Base-by-base conservation (phyloP, 2,888 invertebrate species). In the Chaetogeoica ovagalla region DNA sequence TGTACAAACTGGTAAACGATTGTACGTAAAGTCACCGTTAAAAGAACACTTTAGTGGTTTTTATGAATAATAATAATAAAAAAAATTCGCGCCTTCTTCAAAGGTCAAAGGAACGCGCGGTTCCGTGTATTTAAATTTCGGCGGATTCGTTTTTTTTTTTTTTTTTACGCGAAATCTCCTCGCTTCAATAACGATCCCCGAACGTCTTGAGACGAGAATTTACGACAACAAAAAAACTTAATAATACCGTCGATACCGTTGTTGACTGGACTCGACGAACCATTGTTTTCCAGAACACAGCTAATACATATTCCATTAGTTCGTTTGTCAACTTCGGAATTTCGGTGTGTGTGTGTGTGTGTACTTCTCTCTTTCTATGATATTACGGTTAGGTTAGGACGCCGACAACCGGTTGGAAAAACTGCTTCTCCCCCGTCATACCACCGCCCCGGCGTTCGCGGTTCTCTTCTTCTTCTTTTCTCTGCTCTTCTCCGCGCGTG, bases 271-370 rank as follows among this genome's bases (percentile, higher is more conserved):
- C 23, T 65, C 43, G 21, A 57, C 43, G 21, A 57, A 65, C 79
- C 79, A 79, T 79, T 79, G 79, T 79, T 30, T 30, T 79, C 39
- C 60, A 62, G n/a, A n/a, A 59, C 30, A n/a, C 30, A 5, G 63
- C 57, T 71, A 71, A 79, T 79, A 65, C 79, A 71, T 79, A 79
- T 79, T 79, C 70, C 79, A 79, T 71, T 71, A 63, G 79, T 79
- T 37, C 17, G 79, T 71, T 70, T 70, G 69, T 77, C 77, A 70
- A 62, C 62, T 77, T 39, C 30, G 77, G 77, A 70, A 77, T 77
- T 77, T 77, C 70, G 77, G 77, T 37, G 19, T 15, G 23, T 60
- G 8, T 59, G n/a, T 59, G n/a, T 21, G 15, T 15, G 66, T n/a
- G 57, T 8, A 19, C n/a, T 11, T 48, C 9, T 13, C n/a, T 48